Percentiles rank a stretch among this genome's conserved stretches.
Conservation (phyloP, 1,140 invertebrate species). For the Ganaspis sp. region DNA sequence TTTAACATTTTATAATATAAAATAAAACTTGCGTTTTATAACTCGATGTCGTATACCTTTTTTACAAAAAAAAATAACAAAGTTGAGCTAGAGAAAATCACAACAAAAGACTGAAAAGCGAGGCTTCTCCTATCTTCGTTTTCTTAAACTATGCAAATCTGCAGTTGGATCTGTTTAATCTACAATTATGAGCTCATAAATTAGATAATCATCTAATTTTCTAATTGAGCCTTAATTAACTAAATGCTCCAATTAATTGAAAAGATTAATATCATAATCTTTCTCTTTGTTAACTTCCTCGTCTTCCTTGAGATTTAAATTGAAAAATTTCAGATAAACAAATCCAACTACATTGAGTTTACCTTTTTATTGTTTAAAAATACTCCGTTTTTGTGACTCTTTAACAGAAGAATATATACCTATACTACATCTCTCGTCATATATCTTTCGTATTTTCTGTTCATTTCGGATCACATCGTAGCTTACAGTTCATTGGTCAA, state of each 20-base stretch:
- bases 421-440: constrained; percentile 8
- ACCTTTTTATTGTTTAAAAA: background rate
- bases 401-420: constrained; percentile 21
- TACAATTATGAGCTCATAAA: background rate
- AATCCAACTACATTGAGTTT: background rate
- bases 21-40: no score
- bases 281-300: background rate
- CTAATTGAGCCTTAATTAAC: background rate
- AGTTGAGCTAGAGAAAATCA: background rate
- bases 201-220: constrained; percentile 6
- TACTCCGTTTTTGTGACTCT: constrained; percentile 20
- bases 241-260: constrained; percentile 12
- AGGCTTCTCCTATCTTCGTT: background rate
- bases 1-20: no score
- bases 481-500: constrained; percentile 26
- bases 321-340: background rate
- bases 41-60: background rate
- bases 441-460: constrained; percentile 3
- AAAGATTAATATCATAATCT: background rate
- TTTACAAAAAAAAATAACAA: background rate
- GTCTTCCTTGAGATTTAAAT: background rate
- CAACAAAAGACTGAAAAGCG: background rate
- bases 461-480: constrained; percentile 25
- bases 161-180: constrained; percentile 11
- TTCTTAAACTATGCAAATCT: background rate